Evolutionary conservation across 1,140 invertebrate genomes (phyloP).

Genomic region (Drosophila nebulosa): DNA sequence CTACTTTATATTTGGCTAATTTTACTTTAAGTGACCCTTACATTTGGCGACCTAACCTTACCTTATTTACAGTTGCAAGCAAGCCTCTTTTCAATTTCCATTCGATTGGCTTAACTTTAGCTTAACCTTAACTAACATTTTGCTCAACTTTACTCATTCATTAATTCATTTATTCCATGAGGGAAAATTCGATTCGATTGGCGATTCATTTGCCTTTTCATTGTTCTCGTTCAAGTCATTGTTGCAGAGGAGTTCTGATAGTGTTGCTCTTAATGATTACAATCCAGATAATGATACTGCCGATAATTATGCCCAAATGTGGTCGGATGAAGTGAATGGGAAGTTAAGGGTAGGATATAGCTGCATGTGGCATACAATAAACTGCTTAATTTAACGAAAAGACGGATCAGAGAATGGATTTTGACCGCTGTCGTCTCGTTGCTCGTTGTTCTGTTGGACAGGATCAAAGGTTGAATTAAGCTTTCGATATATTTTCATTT

Average conservation of each 20-base stretch:
- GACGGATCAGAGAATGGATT: constrained; percentile 8
- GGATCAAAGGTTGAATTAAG: constrained; percentile 16
- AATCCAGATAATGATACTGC: constrained; percentile 24
- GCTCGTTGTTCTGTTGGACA: not conserved
- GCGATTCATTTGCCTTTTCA: not conserved
- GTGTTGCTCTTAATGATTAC: constrained; percentile 26
- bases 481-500: constrained; percentile 28
- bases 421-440: not conserved
- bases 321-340: not conserved
- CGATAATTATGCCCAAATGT: constrained; percentile 26
- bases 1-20: not conserved
- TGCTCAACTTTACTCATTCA: not conserved
- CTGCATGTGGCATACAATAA: constrained; percentile 2
- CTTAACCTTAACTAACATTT: not conserved
- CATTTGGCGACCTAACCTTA: not conserved
- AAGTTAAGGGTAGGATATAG: not conserved
- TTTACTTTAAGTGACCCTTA: not conserved
- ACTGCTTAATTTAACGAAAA: constrained; percentile 34
- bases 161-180: too few species aligned
- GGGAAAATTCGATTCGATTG: too few species aligned
- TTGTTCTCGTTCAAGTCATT: not conserved
- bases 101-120: not conserved
- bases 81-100: too few species aligned
- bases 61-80: too few species aligned
- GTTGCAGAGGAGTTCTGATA: not conserved